phyloP scores from a whole-genome alignment of 2,113 vertebrate genomes.

The Pelecanus crispus region DNA sequence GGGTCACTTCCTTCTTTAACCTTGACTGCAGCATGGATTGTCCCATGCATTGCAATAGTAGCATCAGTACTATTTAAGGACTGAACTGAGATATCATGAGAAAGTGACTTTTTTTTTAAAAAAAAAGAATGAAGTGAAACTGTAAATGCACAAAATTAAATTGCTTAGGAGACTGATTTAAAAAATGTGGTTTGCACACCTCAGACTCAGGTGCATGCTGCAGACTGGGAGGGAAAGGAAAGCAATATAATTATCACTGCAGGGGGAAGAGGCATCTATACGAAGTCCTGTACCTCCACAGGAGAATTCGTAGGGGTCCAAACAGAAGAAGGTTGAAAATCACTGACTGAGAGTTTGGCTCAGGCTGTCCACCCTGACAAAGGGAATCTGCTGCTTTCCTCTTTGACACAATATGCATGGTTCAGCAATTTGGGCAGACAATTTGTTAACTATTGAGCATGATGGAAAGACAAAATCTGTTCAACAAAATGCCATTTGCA shows the following conservation, averaged over 20 bases:
- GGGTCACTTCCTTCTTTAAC: neutral
- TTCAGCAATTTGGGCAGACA: conserved; percentile 4
- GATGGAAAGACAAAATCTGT: neutral
- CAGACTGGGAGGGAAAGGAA: neutral
- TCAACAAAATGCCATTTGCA: conserved; percentile 10
- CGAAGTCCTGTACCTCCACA: neutral
- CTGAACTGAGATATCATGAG: neutral
- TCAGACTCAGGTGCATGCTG: neutral
- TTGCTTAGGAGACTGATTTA: neutral
- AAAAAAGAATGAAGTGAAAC: neutral
- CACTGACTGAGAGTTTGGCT: neutral
- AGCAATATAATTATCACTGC: neutral
- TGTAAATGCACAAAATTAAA: neutral
- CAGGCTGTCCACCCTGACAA: neutral
- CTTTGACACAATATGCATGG: neutral
- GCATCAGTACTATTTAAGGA: neutral
- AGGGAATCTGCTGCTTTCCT: neutral
- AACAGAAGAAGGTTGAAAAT: neutral
- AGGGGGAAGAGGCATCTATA: neutral
- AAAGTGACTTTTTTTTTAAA: neutral
- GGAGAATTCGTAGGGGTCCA: neutral
- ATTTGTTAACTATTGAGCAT: neutral
- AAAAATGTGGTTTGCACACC: neutral
- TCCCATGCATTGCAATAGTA: neutral
- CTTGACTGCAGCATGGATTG: neutral